Evolutionary conservation across 2,888 invertebrate genomes (phyloP).

Genomic region (Crocallis elinguaria): DNA sequence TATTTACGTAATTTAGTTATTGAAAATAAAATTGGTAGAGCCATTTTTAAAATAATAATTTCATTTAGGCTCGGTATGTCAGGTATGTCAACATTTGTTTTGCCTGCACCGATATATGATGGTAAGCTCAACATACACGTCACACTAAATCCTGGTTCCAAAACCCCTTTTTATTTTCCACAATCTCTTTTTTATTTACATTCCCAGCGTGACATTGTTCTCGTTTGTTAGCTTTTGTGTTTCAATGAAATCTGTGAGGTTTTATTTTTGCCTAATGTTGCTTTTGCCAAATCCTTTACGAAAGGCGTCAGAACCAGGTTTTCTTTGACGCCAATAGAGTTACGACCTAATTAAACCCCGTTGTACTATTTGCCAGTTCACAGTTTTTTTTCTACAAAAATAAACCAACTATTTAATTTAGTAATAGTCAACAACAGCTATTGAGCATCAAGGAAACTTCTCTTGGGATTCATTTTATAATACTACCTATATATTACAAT

Average conservation of each 20-base stretch:
- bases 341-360: too few species aligned
- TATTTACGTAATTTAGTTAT: too few species aligned
- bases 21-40: not conserved
- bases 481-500: too few species aligned
- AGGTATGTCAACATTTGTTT: conserved; percentile 26
- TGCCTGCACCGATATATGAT: conserved; percentile 60
- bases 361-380: too few species aligned
- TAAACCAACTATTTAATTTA: too few species aligned
- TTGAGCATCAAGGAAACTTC: too few species aligned
- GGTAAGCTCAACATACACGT: conserved; percentile 66
- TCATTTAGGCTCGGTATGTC: not conserved
- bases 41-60: not conserved
- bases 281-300: not conserved
- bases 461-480: too few species aligned
- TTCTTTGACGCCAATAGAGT: not conserved
- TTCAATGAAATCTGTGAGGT: conserved; percentile 39
- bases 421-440: too few species aligned
- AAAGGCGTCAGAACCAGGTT: not conserved
- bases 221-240: conserved; percentile 34
- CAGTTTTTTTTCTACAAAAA: too few species aligned
- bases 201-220: conserved; percentile 28
- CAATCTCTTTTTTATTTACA: conserved; percentile 26
- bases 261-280: conserved; percentile 6
- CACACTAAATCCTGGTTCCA: conserved; percentile 65
- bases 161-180: conserved; percentile 60